Evolutionary conservation across 2,113 vertebrate species (phyloP).

Genomic region (Aythya baeri): DNA sequence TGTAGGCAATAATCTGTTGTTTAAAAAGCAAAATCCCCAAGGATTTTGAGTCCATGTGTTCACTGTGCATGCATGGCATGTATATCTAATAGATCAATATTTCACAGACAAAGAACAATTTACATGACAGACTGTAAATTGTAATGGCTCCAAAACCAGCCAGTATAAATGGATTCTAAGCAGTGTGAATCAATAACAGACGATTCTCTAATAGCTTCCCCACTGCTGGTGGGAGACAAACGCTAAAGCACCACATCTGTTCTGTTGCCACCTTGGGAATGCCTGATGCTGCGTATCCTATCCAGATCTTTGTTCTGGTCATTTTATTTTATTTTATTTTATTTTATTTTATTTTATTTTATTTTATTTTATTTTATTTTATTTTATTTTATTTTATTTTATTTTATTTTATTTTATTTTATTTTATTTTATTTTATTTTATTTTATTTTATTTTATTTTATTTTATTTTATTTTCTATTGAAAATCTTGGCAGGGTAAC

Average conservation of each 20-base stretch:
- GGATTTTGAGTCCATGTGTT: slow-evolving; percentile 28
- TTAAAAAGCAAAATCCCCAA: slow-evolving; percentile 22
- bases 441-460: neutral
- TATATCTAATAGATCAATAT: slow-evolving; percentile 56
- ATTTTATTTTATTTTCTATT: neutral
- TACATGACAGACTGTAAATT: slow-evolving; percentile 63
- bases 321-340: neutral
- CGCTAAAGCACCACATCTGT: slow-evolving; percentile 6
- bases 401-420: neutral
- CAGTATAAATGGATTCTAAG: slow-evolving; percentile 58
- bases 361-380: neutral
- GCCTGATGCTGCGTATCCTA: neutral
- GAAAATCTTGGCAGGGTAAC: neutral
- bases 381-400: neutral
- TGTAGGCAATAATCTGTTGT: slow-evolving; percentile 12
- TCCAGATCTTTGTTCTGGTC: neutral
- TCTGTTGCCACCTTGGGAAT: neutral
- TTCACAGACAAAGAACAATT: slow-evolving; percentile 61
- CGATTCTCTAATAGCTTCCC: neutral
- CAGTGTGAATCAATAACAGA: slow-evolving; percentile 39
- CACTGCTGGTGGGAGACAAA: neutral
- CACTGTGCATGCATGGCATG: neutral
- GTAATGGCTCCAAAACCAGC: slow-evolving; percentile 55
- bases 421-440: neutral
- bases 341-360: neutral